Conservation (phyloP, 2,113 vertebrate species). For the Lepidothrix coronata region DNA sequence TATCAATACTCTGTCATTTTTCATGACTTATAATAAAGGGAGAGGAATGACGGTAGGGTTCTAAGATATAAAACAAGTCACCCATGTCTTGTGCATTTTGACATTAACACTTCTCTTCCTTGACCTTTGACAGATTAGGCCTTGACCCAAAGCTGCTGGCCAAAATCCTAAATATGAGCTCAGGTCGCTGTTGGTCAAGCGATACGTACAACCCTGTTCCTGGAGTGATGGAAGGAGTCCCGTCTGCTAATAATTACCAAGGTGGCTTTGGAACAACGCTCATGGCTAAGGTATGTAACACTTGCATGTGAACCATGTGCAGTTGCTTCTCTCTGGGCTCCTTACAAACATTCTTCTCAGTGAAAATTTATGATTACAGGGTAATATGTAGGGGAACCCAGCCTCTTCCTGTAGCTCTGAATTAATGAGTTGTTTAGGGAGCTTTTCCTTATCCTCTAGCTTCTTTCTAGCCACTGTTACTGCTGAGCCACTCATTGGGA, state of each 20-base stretch:
- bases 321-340: neutral
- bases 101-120: conserved; percentile 77
- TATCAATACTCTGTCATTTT: conserved; percentile 84
- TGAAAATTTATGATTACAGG: neutral
- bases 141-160: conserved; percentile 97
- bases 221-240: conserved; percentile 98
- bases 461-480: neutral
- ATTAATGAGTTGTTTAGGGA: neutral
- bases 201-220: conserved; percentile 98
- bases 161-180: conserved; percentile 98
- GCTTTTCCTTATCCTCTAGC: neutral
- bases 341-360: neutral
- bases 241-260: conserved; percentile 96
- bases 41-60: conserved; percentile 63
- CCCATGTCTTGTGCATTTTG: conserved; percentile 67
- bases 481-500: neutral
- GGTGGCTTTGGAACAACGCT: conserved; percentile 94
- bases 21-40: conserved; percentile 70
- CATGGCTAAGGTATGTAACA: conserved; percentile 91
- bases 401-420: neutral
- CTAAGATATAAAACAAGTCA: conserved; percentile 72
- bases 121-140: conserved; percentile 88
- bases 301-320: neutral
- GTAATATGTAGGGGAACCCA: neutral
- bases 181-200: conserved; percentile 97